Evolutionary conservation across 92 coral and sea anemone species (phyloP).

Genomic region (Epizoanthus rinbou): DNA sequence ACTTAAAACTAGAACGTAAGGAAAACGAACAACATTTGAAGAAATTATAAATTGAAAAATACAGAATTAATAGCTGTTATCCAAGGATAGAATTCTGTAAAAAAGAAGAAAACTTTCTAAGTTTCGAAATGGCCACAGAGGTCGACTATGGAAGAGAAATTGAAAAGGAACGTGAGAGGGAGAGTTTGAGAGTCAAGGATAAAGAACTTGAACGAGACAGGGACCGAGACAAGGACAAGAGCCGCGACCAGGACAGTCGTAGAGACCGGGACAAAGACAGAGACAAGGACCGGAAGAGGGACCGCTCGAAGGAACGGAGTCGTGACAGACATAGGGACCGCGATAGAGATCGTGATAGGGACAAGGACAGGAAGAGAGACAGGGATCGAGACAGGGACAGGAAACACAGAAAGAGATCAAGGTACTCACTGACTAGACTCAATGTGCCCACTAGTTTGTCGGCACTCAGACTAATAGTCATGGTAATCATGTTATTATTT

Average conservation of each 20-base stretch:
- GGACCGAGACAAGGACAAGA: conserved; percentile 73
- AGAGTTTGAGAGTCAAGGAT: conserved; percentile 44
- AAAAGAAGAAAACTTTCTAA: conserved; percentile 2
- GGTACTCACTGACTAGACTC: conserved; percentile 37
- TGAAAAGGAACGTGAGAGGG: conserved; percentile 67
- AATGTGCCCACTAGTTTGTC: too few relatives aligned
- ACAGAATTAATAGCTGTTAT: neutral
- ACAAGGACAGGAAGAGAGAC: conserved; percentile 43
- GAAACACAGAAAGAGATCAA: conserved; percentile 85
- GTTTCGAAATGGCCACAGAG: conserved; percentile 38
- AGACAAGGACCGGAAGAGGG: conserved; percentile 53
- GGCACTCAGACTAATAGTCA: too few relatives aligned
- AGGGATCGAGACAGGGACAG: conserved; percentile 56
- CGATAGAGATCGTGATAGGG: conserved; percentile 76
- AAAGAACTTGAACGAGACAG: conserved; percentile 55
- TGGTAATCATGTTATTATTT: too few relatives aligned
- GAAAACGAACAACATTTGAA: conserved; percentile 12
- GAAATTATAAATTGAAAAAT: neutral
- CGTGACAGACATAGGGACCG: conserved; percentile 64
- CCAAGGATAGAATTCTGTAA: neutral
- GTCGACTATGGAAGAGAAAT: conserved; percentile 24
- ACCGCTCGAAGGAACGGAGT: conserved; percentile 44
- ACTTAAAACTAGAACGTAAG: conserved; percentile 21
- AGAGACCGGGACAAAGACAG: conserved; percentile 71
- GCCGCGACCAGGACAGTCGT: conserved; percentile 67